A percentile compares a stretch with the other conserved stretches of the same genome.
phyloP scores from a whole-genome alignment of 2,888 invertebrate genomes.

The Pteria penguin region DNA sequence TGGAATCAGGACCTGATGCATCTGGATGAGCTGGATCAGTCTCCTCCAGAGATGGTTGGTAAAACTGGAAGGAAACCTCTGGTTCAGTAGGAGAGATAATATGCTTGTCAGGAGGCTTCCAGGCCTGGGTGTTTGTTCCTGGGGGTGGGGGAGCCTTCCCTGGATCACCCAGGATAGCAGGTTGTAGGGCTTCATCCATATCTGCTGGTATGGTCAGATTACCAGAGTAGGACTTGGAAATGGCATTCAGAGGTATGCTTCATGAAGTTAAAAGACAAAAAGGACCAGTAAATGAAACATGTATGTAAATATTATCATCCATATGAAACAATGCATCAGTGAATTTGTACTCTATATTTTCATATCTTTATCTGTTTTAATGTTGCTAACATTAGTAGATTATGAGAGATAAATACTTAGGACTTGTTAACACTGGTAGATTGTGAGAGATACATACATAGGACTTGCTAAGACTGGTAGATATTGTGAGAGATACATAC shows the following conservation, averaged over 20 bases:
- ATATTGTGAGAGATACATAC: too few species aligned
- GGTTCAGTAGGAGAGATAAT: slow-evolving; percentile 60
- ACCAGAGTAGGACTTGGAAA: slow-evolving; percentile 57
- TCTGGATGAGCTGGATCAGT: slow-evolving; percentile 61
- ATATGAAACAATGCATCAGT: too few species aligned
- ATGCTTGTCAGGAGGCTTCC: slow-evolving; percentile 59
- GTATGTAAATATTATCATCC: too few species aligned
- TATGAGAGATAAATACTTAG: too few species aligned
- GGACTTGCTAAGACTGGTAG: too few species aligned
- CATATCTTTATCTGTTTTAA: too few species aligned
- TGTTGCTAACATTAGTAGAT: too few species aligned
- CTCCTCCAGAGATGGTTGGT: slow-evolving; percentile 70
- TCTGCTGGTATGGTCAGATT: slow-evolving; percentile 60
- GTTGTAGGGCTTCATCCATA: slow-evolving; percentile 42
- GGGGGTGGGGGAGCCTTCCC: slow-evolving; percentile 57
- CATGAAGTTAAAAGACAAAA: too few species aligned
- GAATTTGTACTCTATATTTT: too few species aligned
- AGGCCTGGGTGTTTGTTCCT: slow-evolving; percentile 52
- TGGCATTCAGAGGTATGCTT: slow-evolving; percentile 55
- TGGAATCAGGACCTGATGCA: slow-evolving; percentile 55
- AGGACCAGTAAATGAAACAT: too few species aligned
- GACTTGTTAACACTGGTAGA: too few species aligned
- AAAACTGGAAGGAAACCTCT: slow-evolving; percentile 76
- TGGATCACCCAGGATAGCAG: slow-evolving; percentile 28
- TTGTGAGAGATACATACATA: too few species aligned